Conservation (phyloP, 1,140 invertebrate genomes). For the Trachymyrmex cornetzi region DNA sequence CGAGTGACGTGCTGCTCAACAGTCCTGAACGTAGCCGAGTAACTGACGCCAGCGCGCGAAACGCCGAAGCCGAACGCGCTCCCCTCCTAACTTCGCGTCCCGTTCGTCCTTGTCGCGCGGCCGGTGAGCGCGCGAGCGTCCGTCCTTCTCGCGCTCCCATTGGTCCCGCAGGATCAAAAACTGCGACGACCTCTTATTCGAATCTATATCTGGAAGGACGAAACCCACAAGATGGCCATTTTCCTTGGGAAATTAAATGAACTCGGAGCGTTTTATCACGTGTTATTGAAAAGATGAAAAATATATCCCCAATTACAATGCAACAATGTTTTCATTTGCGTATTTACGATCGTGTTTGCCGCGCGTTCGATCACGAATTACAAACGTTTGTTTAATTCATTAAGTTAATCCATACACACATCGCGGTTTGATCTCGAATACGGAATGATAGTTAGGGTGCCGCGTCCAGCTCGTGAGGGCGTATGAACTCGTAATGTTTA, state of each 20-base stretch:
- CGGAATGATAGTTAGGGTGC: neutral
- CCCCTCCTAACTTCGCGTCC: constrained; percentile 48
- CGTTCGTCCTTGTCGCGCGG: constrained; percentile 56
- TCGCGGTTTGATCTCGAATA: neutral
- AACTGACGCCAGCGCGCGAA: constrained; percentile 80
- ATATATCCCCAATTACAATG: neutral
- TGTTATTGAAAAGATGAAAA: neutral
- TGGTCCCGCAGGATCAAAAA: constrained; percentile 16
- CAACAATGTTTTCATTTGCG: neutral
- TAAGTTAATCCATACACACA: neutral
- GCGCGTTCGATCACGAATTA: neutral
- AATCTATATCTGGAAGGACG: no score
- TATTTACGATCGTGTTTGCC: neutral
- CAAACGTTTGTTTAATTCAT: neutral
- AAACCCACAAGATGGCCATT: neutral
- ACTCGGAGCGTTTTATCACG: neutral
- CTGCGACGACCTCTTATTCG: neutral
- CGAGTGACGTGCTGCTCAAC: constrained; percentile 56
- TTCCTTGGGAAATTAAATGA: neutral
- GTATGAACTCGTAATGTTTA: constrained; percentile 18
- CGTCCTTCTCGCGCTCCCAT: constrained; percentile 42
- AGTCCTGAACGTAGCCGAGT: constrained; percentile 71
- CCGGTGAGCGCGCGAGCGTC: constrained; percentile 7
- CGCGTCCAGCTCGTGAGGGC: neutral
- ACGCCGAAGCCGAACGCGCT: constrained; percentile 64